Evolutionary conservation across 2,113 vertebrate species (phyloP).

Genomic region (Pongo abelii): DNA sequence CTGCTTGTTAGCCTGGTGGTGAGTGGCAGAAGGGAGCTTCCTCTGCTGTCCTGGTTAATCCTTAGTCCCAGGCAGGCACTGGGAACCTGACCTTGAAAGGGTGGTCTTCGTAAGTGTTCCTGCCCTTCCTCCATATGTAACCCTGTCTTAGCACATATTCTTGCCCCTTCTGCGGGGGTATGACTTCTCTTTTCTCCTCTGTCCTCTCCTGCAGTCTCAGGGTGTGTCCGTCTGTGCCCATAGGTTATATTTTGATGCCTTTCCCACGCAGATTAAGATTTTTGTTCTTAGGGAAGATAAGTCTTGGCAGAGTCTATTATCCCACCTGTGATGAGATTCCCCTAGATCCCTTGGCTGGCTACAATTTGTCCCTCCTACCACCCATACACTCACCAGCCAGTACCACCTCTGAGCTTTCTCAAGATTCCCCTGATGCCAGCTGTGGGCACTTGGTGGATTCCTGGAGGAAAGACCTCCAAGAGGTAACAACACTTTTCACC

Average conservation of each 20-base stretch:
- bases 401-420: neutral
- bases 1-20: neutral
- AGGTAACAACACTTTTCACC: fast-evolving
- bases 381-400: neutral
- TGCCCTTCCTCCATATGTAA: neutral
- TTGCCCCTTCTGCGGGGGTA: too few species aligned
- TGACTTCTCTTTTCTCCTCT: neutral
- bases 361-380: neutral
- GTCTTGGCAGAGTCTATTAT: neutral
- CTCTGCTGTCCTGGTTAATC: neutral
- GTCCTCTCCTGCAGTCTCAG: neutral
- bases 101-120: neutral
- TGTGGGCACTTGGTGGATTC: neutral
- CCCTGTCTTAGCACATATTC: neutral
- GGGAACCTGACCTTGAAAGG: neutral
- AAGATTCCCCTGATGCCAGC: fast-evolving
- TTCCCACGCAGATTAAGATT: neutral
- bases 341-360: neutral
- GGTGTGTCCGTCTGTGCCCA: neutral
- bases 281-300: neutral
- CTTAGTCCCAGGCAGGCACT: neutral
- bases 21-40: neutral
- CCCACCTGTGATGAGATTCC: neutral
- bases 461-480: neutral
- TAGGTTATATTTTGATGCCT: neutral